A percentile compares a stretch with the other conserved stretches of the same genome.
Evolutionary conservation across 2,888 invertebrate species (phyloP).

Genomic region (Anthophora plumipes): DNA sequence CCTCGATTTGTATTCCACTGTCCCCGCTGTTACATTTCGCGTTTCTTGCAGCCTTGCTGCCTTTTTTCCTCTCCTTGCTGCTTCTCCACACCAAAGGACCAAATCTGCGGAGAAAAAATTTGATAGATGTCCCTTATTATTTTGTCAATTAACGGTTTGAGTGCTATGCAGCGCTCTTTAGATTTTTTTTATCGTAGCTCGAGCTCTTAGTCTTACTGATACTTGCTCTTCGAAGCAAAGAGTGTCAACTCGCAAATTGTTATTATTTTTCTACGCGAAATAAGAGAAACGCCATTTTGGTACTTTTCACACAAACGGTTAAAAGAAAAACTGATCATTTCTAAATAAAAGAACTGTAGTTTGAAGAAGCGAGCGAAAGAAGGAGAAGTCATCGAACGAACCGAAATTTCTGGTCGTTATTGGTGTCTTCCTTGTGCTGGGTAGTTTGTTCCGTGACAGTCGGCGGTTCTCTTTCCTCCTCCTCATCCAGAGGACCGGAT

Average conservation of each 20-base stretch:
- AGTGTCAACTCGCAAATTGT: too few relatives aligned
- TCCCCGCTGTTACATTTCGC: constrained; percentile 91
- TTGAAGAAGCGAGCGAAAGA: not conserved
- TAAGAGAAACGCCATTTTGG: too few relatives aligned
- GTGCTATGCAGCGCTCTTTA: too few relatives aligned
- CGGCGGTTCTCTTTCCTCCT: constrained; percentile 69
- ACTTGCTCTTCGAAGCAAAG: too few relatives aligned
- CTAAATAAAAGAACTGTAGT: not conserved
- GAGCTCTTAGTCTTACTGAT: too few relatives aligned
- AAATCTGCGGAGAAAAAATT: constrained; percentile 84
- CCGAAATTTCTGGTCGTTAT: constrained; percentile 82
- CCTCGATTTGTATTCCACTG: constrained; percentile 90
- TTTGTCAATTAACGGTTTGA: too few relatives aligned
- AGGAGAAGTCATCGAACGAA: constrained; percentile 62
- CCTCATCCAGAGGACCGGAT: constrained; percentile 73
- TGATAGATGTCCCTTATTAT: not conserved
- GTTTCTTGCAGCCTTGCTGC: constrained; percentile 88
- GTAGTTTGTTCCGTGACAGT: constrained; percentile 71
- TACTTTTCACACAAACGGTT: too few relatives aligned
- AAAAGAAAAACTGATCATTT: not conserved
- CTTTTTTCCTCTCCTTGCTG: constrained; percentile 89
- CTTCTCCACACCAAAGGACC: constrained; percentile 90
- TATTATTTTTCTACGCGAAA: too few relatives aligned
- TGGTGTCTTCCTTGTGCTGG: constrained; percentile 78
- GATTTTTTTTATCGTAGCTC: too few relatives aligned